phyloP scores from a whole-genome alignment of 2,113 vertebrate genomes.

The Boleophthalmus pectinirostris region DNA sequence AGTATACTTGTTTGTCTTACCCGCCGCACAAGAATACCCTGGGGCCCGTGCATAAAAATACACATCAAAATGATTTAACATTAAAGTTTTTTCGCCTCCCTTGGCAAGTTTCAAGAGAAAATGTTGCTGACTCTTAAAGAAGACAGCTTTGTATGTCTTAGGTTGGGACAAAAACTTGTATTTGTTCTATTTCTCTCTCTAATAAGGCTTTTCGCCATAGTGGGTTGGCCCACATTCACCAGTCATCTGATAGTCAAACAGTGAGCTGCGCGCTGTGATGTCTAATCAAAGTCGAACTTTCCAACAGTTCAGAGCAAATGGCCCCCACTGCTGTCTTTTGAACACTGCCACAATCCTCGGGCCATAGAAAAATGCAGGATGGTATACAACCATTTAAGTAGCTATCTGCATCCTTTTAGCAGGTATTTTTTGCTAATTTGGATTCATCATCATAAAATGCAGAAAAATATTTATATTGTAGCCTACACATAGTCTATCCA shows the following conservation, averaged over 20 bases:
- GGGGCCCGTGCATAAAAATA: slow-evolving; percentile 39
- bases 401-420: background rate
- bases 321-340: slow-evolving; percentile 12
- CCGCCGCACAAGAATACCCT: slow-evolving; percentile 16
- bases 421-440: background rate
- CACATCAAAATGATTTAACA: slow-evolving; percentile 56
- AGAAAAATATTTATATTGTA: background rate
- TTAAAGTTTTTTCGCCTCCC: slow-evolving; percentile 27
- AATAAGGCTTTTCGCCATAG: background rate
- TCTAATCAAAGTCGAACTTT: slow-evolving; percentile 13
- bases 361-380: slow-evolving; percentile 3
- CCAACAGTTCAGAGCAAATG: slow-evolving; percentile 6
- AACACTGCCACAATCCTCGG: background rate
- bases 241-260: slow-evolving; percentile 22
- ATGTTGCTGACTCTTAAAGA: slow-evolving; percentile 50
- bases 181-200: background rate
- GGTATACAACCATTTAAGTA: background rate
- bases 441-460: background rate
- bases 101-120: slow-evolving; percentile 43
- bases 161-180: slow-evolving; percentile 12
- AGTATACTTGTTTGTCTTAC: slow-evolving; percentile 21
- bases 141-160: slow-evolving; percentile 34
- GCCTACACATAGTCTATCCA: background rate
- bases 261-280: background rate
- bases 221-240: slow-evolving; percentile 9